Percentiles rank a stretch among this genome's conserved stretches.
Evolutionary conservation across 2,113 vertebrate genomes (phyloP).

Genomic region (Heterotilapia buettikoferi): DNA sequence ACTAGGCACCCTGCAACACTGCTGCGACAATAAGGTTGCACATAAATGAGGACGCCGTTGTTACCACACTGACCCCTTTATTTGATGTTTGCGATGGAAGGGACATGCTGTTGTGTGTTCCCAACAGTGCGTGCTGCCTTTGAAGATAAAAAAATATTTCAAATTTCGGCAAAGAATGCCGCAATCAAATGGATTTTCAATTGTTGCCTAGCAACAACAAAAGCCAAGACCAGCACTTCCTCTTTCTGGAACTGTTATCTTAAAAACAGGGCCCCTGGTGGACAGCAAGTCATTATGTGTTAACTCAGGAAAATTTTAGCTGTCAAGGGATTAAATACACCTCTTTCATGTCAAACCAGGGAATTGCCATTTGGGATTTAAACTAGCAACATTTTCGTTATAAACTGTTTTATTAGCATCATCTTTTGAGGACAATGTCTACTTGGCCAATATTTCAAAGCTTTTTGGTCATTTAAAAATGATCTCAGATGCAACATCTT

Average conservation of each 20-base stretch:
- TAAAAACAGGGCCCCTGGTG: neutral
- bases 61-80: constrained; percentile 10
- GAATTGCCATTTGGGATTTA: neutral
- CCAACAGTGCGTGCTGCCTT: constrained; percentile 7
- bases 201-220: constrained; percentile 63
- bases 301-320: neutral
- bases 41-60: constrained; percentile 5
- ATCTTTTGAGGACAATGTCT: neutral
- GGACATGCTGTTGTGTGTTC: neutral
- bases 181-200: constrained; percentile 33
- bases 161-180: constrained; percentile 13
- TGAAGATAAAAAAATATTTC: constrained; percentile 41
- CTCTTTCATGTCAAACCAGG: neutral
- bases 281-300: neutral
- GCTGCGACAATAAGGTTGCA: neutral
- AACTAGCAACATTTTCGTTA: neutral
- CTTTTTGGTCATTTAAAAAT: neutral
- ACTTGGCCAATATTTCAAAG: neutral
- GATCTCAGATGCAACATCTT: neutral
- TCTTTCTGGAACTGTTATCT: constrained; percentile 8
- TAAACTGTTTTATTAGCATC: neutral
- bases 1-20: neutral
- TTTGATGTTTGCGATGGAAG: neutral
- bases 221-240: constrained; percentile 20
- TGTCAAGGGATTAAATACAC: neutral